A percentile compares a stretch with the other conserved stretches of the same genome.
Evolutionary conservation across 2,113 vertebrate genomes (phyloP).

Genomic region (Coracopsis vasa): DNA sequence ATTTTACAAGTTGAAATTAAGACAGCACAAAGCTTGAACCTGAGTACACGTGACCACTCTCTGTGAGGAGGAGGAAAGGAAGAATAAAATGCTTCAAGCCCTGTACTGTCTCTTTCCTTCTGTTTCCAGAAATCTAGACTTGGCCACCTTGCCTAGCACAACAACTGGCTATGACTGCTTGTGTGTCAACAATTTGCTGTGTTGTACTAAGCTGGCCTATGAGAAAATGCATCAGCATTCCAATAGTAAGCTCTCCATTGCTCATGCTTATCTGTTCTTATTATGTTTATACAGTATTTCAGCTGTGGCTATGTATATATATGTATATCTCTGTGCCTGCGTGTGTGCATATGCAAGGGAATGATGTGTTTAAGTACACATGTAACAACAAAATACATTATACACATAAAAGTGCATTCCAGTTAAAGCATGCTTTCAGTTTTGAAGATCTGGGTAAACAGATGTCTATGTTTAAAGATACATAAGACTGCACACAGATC

Average conservation of each 20-base stretch:
- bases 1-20: not conserved
- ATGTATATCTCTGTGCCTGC: rapidly evolving
- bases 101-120: not conserved
- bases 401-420: not conserved
- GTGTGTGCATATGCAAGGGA: not conserved
- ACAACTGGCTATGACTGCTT: not conserved
- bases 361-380: not conserved
- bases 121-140: not conserved
- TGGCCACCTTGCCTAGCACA: not conserved
- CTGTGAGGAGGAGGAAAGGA: not conserved
- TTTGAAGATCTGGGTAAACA: not conserved
- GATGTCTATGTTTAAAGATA: not conserved
- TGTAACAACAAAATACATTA: not conserved
- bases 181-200: not conserved
- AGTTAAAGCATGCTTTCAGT: not conserved
- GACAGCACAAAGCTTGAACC: not conserved
- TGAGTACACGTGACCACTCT: rapidly evolving
- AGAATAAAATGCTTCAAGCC: not conserved
- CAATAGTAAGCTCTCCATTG: not conserved
- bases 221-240: not conserved
- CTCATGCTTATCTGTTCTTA: not conserved
- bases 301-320: not conserved
- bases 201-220: not conserved
- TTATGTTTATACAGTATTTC: not conserved
- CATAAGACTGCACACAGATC: not conserved